phyloP scores from a whole-genome alignment of 2,113 vertebrate species.

The Probosciger aterrimus region DNA sequence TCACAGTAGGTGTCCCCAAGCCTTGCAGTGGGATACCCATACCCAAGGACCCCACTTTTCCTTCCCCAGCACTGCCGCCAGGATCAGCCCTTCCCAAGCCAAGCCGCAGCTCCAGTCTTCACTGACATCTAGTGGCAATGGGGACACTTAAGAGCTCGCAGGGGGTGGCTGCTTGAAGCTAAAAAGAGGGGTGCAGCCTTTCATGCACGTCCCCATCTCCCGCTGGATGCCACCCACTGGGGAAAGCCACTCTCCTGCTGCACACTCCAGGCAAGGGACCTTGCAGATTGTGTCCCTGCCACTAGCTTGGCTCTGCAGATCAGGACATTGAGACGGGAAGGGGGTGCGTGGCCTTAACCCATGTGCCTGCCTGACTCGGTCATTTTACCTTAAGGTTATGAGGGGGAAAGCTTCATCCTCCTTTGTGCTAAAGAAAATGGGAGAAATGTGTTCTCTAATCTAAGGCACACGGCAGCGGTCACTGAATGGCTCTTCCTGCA shows the following conservation, averaged over 20 bases:
- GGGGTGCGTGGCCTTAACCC: too few relatives aligned
- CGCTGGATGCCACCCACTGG: not conserved
- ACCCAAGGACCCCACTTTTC: not conserved
- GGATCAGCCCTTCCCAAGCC: not conserved
- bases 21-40: not conserved
- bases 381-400: not conserved
- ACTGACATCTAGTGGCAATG: constrained; percentile 71
- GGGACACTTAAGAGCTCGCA: not conserved
- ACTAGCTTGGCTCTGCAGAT: not conserved
- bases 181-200: not conserved
- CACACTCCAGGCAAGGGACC: not conserved
- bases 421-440: not conserved
- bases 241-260: not conserved
- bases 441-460: not conserved
- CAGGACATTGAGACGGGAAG: fast-evolving
- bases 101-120: constrained; percentile 41
- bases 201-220: not conserved
- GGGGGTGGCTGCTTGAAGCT: not conserved
- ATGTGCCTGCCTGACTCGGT: fast-evolving
- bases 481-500: not conserved
- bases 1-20: not conserved
- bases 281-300: not conserved
- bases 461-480: not conserved
- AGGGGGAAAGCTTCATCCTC: not conserved
- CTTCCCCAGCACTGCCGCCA: not conserved